phyloP scores from a whole-genome alignment of 2,797 vertebrate genomes.

The Coregonus sp. region DNA sequence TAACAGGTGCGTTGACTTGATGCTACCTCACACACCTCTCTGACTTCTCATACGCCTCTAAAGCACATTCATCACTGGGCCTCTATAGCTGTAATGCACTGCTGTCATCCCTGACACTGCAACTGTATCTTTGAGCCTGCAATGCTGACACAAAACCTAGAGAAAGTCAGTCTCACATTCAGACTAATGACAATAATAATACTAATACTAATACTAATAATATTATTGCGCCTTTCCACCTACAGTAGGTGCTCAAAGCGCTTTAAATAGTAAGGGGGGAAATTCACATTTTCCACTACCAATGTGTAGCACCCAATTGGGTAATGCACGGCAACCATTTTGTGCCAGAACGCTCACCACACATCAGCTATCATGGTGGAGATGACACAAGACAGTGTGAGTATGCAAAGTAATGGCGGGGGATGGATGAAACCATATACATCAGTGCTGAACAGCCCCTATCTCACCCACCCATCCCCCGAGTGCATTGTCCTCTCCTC shows the following conservation, averaged over 20 bases:
- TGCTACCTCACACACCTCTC: background rate
- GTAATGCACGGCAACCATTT: too few species aligned
- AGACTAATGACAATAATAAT: too few species aligned
- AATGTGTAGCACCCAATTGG: too few species aligned
- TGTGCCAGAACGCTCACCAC: too few species aligned
- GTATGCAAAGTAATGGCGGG: background rate
- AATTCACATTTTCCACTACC: too few species aligned
- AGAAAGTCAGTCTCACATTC: background rate
- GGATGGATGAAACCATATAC: background rate
- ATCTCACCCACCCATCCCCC: background rate
- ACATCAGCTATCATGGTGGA: background rate
- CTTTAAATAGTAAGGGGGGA: too few species aligned
- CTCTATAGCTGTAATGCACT: background rate
- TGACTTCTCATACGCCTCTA: background rate
- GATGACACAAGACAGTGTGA: background rate
- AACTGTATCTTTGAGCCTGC: background rate
- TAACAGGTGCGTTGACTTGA: background rate
- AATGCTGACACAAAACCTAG: background rate
- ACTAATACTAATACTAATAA: too few species aligned
- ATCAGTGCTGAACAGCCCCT: constrained; percentile 7
- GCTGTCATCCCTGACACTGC: background rate
- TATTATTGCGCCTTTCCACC: too few species aligned
- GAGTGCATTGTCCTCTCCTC: background rate
- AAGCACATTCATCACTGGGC: background rate
- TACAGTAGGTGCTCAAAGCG: too few species aligned